These are phyloP conservation scores for Dromococcyx pavoninus DNA, from an alignment of 2,797 vertebrate genomes.

Conservation along the genomic window DNA sequence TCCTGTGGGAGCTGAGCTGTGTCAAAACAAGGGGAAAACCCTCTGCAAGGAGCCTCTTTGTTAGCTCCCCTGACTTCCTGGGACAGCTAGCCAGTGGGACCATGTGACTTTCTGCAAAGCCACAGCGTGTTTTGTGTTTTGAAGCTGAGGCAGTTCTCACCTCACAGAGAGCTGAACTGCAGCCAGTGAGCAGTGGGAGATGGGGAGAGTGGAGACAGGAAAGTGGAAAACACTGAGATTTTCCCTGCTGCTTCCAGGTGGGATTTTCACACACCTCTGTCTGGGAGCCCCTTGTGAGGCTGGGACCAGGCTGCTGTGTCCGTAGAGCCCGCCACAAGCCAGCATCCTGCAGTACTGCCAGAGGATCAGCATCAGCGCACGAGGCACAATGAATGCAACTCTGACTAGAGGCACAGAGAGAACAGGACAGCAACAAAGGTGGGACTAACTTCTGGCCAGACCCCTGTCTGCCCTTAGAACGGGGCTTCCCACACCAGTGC, in stretches of 20 bases:
- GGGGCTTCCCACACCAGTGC: background rate
- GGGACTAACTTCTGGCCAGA: background rate
- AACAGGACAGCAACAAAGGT: background rate
- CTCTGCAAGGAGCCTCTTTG: background rate
- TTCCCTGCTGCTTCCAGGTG: background rate
- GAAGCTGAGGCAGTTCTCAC: background rate
- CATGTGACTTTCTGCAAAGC: background rate
- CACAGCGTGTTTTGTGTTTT: background rate
- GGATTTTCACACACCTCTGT: background rate
- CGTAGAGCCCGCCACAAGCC: background rate
- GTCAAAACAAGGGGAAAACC: background rate
- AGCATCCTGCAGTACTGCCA: background rate
- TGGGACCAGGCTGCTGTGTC: background rate
- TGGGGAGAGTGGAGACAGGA: background rate
- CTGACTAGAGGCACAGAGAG: fast-evolving
- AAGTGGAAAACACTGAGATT: background rate
- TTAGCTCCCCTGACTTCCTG: constrained; percentile 31
- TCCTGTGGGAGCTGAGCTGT: constrained; percentile 30
- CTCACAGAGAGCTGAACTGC: fast-evolving
- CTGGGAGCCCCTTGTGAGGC: background rate
- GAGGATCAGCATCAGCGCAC: background rate
- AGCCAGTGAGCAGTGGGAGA: background rate
- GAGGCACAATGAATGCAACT: background rate
- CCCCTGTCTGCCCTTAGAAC: background rate
- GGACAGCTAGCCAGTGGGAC: background rate